Evolutionary conservation across 2,113 vertebrate species (phyloP).

Genomic region (Semnornis frantzii): DNA sequence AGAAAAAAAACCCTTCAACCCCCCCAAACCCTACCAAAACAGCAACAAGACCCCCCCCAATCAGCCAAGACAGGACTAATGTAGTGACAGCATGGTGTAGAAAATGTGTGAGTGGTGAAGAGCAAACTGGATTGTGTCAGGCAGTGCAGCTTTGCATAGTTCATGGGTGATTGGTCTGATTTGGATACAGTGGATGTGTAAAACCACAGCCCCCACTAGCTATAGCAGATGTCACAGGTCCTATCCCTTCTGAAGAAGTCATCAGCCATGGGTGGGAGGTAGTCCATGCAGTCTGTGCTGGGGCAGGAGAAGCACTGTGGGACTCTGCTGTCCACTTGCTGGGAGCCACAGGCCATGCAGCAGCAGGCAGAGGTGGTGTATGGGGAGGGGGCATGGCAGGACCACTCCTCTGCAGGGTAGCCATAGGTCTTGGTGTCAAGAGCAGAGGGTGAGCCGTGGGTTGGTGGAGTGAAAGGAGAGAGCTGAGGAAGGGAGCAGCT

Average conservation of each 20-base stretch:
- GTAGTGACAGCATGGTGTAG: not conserved
- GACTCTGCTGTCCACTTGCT: conserved; percentile 52
- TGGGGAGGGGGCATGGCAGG: conserved; percentile 61
- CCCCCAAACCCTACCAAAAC: not conserved
- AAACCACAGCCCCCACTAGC: conserved; percentile 71
- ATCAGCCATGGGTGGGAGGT: conserved; percentile 66
- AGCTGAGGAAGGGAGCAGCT: conserved; percentile 84
- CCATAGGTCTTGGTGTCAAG: conserved; percentile 75
- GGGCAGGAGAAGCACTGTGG: conserved; percentile 70
- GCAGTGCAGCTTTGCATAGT: conserved; percentile 13
- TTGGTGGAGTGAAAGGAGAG: conserved; percentile 75
- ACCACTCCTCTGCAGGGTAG: conserved; percentile 68
- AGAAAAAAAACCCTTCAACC: not conserved
- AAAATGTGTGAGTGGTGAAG: not conserved
- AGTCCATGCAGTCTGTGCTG: conserved; percentile 76
- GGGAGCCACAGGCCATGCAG: conserved; percentile 71
- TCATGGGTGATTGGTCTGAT: conserved; percentile 9
- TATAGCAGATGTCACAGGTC: conserved; percentile 84
- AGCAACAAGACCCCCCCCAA: not conserved
- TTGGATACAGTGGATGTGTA: not conserved
- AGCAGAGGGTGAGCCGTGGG: conserved; percentile 77
- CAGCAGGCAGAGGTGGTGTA: conserved; percentile 70
- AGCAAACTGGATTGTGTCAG: not conserved
- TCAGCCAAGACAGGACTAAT: not conserved
- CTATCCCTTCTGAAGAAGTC: conserved; percentile 82